phyloP scores from a whole-genome alignment of 2,113 vertebrate species.

The Pomatorhinus ruficollis region DNA sequence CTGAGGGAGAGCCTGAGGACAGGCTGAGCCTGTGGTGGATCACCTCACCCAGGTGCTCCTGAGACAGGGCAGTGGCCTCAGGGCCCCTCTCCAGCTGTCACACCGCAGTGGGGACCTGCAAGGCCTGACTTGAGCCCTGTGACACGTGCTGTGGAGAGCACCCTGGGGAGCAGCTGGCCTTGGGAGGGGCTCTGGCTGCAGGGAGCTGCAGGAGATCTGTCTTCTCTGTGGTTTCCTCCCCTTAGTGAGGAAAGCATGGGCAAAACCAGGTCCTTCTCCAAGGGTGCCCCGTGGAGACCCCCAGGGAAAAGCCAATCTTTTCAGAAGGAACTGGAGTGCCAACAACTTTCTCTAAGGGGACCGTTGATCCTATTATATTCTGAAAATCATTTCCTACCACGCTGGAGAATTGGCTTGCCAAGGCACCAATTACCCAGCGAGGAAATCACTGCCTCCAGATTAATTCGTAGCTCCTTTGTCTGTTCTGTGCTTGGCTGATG shows the following conservation, averaged over 20 bases:
- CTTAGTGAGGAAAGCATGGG: neutral
- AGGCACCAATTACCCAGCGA: neutral
- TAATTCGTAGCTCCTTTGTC: neutral
- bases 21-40: too few relatives aligned
- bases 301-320: neutral
- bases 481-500: neutral
- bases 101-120: neutral
- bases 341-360: neutral
- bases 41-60: neutral
- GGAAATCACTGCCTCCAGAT: constrained; percentile 7
- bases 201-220: neutral
- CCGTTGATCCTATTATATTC: neutral
- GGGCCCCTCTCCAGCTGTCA: neutral
- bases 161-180: neutral
- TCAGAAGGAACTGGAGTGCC: neutral
- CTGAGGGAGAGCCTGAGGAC: neutral
- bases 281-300: neutral
- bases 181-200: neutral
- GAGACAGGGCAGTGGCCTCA: neutral
- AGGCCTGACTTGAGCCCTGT: neutral
- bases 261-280: neutral
- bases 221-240: neutral
- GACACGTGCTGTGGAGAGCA: neutral
- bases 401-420: neutral
- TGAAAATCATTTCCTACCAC: neutral